Conservation (phyloP, 92 coral and sea anemone genomes). For the Paramuricea clavata region DNA sequence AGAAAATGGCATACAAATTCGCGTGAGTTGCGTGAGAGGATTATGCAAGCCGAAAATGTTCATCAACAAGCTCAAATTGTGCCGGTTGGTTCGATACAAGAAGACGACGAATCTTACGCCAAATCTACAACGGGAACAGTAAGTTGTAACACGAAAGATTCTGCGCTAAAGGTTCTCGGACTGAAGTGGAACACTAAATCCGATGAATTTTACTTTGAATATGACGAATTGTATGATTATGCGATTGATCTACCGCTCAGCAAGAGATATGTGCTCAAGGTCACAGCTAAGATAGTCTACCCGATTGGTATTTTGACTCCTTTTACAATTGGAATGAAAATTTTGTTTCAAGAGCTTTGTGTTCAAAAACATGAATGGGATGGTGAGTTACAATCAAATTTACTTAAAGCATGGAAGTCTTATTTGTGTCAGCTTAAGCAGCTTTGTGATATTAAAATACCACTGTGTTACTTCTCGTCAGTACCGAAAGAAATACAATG, state of each 20-base stretch:
- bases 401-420: conserved; percentile 53
- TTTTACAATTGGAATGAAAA: conserved; percentile 62
- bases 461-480: conserved; percentile 53
- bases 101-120: conserved; percentile 56
- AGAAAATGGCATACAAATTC: conserved; percentile 50
- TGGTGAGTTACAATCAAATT: conserved; percentile 60
- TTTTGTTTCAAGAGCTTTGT: conserved; percentile 74
- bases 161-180: conserved; percentile 68
- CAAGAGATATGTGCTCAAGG: conserved; percentile 71
- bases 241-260: conserved; percentile 71
- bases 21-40: neutral
- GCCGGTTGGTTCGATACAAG: neutral
- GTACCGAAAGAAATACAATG: conserved; percentile 57
- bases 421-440: conserved; percentile 48
- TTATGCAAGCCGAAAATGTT: neutral
- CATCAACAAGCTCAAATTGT: neutral
- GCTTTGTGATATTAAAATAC: conserved; percentile 47
- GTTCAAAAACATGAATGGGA: conserved; percentile 67
- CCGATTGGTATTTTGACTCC: conserved; percentile 75
- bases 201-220: conserved; percentile 65
- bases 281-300: conserved; percentile 74
- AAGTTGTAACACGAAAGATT: neutral
- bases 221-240: conserved; percentile 46
- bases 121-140: conserved; percentile 9
- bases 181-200: conserved; percentile 66